Evolutionary conservation across 2,113 vertebrate species (phyloP).

Genomic region (Brachyhypopomus occidentalis): DNA sequence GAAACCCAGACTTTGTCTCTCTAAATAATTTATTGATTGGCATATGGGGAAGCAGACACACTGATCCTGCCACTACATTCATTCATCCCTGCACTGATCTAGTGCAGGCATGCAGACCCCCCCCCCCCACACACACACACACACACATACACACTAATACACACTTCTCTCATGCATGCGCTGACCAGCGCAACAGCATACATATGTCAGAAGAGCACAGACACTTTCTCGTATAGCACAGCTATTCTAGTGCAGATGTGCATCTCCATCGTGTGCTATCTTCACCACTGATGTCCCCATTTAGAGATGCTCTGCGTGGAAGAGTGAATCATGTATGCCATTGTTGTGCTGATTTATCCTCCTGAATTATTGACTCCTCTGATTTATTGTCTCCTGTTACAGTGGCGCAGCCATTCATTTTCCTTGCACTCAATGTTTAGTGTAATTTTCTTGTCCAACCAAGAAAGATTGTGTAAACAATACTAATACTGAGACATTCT

Average conservation of each 20-base stretch:
- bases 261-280: too few species aligned
- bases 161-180: too few species aligned
- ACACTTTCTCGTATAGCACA: background rate
- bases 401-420: constrained; percentile 9
- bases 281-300: too few species aligned
- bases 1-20: constrained; percentile 50
- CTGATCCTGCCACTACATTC: too few species aligned
- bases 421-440: background rate
- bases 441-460: background rate
- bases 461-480: background rate
- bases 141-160: background rate
- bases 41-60: constrained; percentile 58
- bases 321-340: background rate
- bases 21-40: constrained; percentile 73
- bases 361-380: background rate
- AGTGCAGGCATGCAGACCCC: too few species aligned
- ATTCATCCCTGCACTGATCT: too few species aligned
- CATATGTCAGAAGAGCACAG: too few species aligned
- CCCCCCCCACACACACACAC: background rate
- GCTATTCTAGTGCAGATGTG: too few species aligned
- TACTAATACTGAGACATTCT: background rate
- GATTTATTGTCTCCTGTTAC: background rate
- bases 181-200: too few species aligned
- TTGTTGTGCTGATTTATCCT: background rate
- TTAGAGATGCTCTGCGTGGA: too few species aligned